A percentile compares a stretch with the other conserved stretches of the same genome.
phyloP scores from a whole-genome alignment of 2,888 invertebrate genomes.

The Polydrusus tereticollis region DNA sequence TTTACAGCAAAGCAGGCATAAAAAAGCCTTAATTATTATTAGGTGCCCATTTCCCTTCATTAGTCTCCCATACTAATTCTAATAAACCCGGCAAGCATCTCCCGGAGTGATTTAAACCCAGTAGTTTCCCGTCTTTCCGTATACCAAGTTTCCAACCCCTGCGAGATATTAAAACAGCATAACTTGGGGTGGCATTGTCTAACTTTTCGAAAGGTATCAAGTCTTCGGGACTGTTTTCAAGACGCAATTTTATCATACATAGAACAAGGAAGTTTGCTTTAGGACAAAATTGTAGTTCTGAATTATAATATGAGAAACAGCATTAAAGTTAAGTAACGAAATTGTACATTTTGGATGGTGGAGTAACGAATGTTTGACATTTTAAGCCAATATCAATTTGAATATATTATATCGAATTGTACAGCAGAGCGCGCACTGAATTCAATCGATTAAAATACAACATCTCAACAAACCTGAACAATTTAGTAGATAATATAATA shows the following conservation, averaged over 20 bases:
- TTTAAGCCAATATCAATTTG: too few relatives aligned
- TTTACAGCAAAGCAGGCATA: background rate
- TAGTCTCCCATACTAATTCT: conserved; percentile 29
- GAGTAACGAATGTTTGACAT: too few relatives aligned
- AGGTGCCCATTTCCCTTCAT: conserved; percentile 2
- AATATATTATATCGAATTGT: too few relatives aligned
- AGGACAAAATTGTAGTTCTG: background rate
- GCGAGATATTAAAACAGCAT: conserved; percentile 8
- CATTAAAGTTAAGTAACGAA: background rate
- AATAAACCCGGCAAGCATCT: conserved; percentile 19
- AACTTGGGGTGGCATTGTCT: background rate
- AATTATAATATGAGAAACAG: background rate
- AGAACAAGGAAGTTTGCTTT: background rate
- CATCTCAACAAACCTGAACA: too few relatives aligned
- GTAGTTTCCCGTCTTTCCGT: conserved; percentile 4
- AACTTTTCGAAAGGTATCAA: background rate
- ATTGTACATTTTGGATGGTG: too few relatives aligned
- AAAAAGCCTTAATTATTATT: conserved; percentile 12
- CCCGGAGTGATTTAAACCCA: conserved; percentile 21
- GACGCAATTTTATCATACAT: background rate
- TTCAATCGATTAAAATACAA: too few relatives aligned
- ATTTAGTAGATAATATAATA: too few relatives aligned
- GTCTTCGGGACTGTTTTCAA: background rate
- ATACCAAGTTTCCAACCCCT: background rate
- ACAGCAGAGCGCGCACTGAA: too few relatives aligned